A percentile compares a stretch with the other conserved stretches of the same genome.
phyloP scores from a whole-genome alignment of 2,888 invertebrate species.

The Orthosia gracilis region DNA sequence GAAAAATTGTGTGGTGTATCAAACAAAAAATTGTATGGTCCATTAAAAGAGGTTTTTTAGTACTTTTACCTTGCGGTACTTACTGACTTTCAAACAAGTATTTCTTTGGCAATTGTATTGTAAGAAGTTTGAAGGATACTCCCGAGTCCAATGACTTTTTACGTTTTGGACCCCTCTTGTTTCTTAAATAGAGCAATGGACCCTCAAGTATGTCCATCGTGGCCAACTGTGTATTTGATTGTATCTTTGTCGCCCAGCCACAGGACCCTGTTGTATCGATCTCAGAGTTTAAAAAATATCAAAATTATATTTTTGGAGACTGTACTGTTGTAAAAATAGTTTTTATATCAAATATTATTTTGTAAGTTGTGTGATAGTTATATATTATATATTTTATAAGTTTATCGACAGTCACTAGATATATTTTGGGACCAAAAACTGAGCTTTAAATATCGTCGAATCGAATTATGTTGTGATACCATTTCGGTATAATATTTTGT shows the following conservation, averaged over 20 bases:
- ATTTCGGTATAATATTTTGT: constrained; percentile 25
- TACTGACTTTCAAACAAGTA: constrained; percentile 19
- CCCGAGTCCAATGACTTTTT: constrained; percentile 19
- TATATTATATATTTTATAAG: constrained; percentile 83
- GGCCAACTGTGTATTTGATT: constrained; percentile 6
- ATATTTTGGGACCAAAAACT: constrained; percentile 82
- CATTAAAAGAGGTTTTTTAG: neutral
- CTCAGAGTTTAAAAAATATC: constrained; percentile 84
- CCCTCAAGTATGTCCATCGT: neutral
- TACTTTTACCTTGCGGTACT: neutral
- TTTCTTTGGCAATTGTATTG: constrained; percentile 24
- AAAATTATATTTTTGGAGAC: constrained; percentile 79
- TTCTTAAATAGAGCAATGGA: constrained; percentile 17
- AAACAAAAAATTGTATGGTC: neutral
- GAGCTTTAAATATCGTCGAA: constrained; percentile 81
- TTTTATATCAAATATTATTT: constrained; percentile 67
- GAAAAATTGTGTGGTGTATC: constrained; percentile 1
- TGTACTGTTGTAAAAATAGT: constrained; percentile 73
- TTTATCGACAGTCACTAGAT: constrained; percentile 71
- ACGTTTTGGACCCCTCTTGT: neutral
- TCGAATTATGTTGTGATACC: constrained; percentile 36
- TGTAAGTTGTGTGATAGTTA: constrained; percentile 85
- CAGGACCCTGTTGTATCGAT: constrained; percentile 79
- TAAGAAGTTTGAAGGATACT: constrained; percentile 25
- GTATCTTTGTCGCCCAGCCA: constrained; percentile 42